These are phyloP conservation scores for Drosophila gaucha DNA, from an alignment of 2,888 invertebrate species.

Conservation along the genomic window DNA sequence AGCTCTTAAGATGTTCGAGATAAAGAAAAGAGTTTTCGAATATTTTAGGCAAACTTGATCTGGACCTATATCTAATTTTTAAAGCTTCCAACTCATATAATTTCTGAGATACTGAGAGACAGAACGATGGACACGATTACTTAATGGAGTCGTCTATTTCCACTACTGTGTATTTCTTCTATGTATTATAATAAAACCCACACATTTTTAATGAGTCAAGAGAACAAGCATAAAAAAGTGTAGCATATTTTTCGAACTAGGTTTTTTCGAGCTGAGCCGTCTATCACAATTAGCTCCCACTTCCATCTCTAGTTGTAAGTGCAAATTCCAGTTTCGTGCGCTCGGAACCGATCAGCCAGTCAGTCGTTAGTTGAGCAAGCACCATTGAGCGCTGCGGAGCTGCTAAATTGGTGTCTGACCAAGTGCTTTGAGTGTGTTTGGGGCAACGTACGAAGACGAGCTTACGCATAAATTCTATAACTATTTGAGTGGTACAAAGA, in stretches of 20 bases:
- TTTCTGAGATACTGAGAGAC: too few species aligned
- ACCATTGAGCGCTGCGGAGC: conserved; percentile 65
- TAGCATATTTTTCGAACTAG: not conserved
- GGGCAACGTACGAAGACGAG: conserved; percentile 37
- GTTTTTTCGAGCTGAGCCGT: not conserved
- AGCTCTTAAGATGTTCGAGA: too few species aligned
- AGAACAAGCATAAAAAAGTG: not conserved
- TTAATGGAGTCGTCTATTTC: too few species aligned
- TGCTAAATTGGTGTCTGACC: conserved; percentile 22
- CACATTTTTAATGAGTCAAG: too few species aligned
- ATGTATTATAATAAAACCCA: too few species aligned
- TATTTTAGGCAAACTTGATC: too few species aligned
- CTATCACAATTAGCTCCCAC: not conserved
- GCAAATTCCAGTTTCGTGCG: conserved; percentile 12
- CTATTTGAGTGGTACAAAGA: conserved; percentile 5
- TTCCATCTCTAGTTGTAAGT: not conserved
- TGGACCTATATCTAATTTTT: too few species aligned
- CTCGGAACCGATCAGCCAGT: conserved; percentile 11
- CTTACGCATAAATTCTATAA: conserved; percentile 21
- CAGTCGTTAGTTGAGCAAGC: conserved; percentile 57
- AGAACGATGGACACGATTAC: too few species aligned
- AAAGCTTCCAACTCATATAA: too few species aligned
- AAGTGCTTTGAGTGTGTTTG: not conserved
- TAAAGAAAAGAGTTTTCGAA: too few species aligned
- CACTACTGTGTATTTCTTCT: too few species aligned